phyloP scores from a whole-genome alignment of 2,888 invertebrate species.

The Sminthurides aquaticus region DNA sequence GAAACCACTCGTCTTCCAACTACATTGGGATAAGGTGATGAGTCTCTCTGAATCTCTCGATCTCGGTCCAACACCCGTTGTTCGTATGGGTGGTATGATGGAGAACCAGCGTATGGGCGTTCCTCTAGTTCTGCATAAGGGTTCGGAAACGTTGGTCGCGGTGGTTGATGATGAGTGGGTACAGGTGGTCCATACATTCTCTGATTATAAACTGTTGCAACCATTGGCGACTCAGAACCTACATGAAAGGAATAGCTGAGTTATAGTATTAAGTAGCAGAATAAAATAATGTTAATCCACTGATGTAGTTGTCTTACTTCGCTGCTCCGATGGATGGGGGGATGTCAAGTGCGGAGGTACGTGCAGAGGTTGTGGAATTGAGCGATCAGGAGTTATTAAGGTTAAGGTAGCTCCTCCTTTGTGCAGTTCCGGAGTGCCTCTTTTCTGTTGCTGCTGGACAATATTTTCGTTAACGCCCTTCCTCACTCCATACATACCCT shows the following conservation, averaged over 20 bases:
- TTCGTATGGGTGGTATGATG: slow-evolving; percentile 15
- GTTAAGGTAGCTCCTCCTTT: slow-evolving; percentile 19
- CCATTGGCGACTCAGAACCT: slow-evolving; percentile 59
- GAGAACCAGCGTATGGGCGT: slow-evolving; percentile 26
- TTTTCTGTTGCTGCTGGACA: slow-evolving; percentile 18
- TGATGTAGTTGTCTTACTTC: no score
- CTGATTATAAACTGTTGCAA: slow-evolving; percentile 48
- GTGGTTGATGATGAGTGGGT: slow-evolving; percentile 30
- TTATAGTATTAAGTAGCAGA: not conserved
- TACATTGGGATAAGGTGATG: slow-evolving; percentile 26
- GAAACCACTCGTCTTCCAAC: slow-evolving; percentile 37
- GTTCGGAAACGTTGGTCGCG: slow-evolving; percentile 38
- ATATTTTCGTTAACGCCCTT: slow-evolving; percentile 11
- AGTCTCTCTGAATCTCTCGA: slow-evolving; percentile 22
- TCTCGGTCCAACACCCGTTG: slow-evolving; percentile 3
- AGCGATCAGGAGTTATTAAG: slow-evolving; percentile 10
- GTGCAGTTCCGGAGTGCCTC: slow-evolving; percentile 23
- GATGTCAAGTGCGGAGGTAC: slow-evolving; percentile 36
- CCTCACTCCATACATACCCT: slow-evolving; percentile 20
- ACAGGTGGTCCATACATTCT: slow-evolving; percentile 46
- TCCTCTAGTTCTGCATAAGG: slow-evolving; percentile 35
- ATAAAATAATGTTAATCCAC: slow-evolving; percentile 4
- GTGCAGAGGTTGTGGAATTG: slow-evolving; percentile 20
- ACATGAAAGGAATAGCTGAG: slow-evolving; percentile 10
- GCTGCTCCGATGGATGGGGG: slow-evolving; percentile 26